phyloP scores from a whole-genome alignment of 2,888 invertebrate genomes.

The Ectemnius lituratus region DNA sequence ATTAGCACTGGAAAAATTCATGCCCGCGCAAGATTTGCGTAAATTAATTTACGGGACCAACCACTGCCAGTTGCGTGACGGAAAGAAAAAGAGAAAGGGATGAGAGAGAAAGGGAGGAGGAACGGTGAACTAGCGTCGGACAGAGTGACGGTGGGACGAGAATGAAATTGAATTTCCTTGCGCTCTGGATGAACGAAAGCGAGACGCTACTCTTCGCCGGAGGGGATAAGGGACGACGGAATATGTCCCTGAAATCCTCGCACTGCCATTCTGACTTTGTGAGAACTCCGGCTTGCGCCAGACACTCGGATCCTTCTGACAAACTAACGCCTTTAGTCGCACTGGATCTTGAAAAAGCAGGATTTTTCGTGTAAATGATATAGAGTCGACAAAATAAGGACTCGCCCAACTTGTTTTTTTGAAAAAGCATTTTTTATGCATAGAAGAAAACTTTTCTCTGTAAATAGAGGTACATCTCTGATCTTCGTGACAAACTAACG shows the following conservation, averaged over 20 bases:
- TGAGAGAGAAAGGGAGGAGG: background rate
- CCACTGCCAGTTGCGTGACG: constrained; percentile 21
- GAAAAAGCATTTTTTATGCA: no score
- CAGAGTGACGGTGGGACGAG: constrained; percentile 26
- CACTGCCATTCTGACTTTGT: constrained; percentile 2
- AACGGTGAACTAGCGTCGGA: no score
- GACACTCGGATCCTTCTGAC: no score
- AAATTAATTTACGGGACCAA: constrained; percentile 70
- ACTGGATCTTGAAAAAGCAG: no score
- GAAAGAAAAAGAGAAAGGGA: background rate
- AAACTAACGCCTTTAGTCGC: no score
- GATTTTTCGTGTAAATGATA: no score
- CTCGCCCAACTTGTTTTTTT: no score
- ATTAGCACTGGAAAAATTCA: constrained; percentile 72
- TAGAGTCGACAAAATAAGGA: no score
- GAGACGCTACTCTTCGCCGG: background rate
- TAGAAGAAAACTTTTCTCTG: no score
- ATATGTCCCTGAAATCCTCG: background rate
- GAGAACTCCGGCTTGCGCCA: background rate
- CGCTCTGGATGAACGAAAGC: constrained; percentile 16
- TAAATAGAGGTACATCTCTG: no score
- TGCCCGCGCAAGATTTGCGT: constrained; percentile 71
- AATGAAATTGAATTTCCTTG: constrained; percentile 59
- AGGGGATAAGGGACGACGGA: background rate
- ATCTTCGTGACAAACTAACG: no score